Evolutionary conservation across 2,113 vertebrate species (phyloP).

Genomic region (Coracopsis vasa): DNA sequence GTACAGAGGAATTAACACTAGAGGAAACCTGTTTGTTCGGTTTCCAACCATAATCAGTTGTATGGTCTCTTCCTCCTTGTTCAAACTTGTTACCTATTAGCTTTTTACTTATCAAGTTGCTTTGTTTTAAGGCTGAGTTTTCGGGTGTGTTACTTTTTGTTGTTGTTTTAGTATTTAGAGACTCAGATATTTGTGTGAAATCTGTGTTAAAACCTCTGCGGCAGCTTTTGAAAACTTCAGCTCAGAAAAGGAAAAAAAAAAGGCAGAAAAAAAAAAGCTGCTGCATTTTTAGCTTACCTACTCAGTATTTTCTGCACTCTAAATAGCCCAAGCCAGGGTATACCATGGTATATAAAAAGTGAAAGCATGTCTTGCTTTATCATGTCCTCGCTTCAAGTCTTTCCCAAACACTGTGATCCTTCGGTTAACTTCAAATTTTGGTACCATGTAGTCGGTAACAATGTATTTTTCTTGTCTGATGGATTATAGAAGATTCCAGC

Average conservation of each 20-base stretch:
- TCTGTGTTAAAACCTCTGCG: not conserved
- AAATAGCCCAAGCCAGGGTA: not conserved
- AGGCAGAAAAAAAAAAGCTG: too few relatives aligned
- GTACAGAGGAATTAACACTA: not conserved
- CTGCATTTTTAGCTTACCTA: not conserved
- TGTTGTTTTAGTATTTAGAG: not conserved
- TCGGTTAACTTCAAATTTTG: not conserved
- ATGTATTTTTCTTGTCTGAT: not conserved
- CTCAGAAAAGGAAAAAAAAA: not conserved
- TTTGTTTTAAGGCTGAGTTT: not conserved
- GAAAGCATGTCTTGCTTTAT: not conserved
- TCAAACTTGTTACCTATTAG: not conserved
- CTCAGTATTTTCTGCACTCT: not conserved
- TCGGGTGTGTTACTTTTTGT: not conserved
- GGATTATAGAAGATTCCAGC: not conserved
- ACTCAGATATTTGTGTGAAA: not conserved
- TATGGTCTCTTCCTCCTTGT: not conserved
- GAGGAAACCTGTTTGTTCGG: not conserved
- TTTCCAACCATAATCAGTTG: not conserved
- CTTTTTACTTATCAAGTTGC: not conserved
- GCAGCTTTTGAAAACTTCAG: not conserved
- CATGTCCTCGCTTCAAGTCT: not conserved
- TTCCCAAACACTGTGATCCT: not conserved
- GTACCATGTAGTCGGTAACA: not conserved
- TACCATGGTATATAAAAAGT: not conserved